Conservation (phyloP, 2,888 invertebrate genomes). For the Drosophila suboccidentalis region DNA sequence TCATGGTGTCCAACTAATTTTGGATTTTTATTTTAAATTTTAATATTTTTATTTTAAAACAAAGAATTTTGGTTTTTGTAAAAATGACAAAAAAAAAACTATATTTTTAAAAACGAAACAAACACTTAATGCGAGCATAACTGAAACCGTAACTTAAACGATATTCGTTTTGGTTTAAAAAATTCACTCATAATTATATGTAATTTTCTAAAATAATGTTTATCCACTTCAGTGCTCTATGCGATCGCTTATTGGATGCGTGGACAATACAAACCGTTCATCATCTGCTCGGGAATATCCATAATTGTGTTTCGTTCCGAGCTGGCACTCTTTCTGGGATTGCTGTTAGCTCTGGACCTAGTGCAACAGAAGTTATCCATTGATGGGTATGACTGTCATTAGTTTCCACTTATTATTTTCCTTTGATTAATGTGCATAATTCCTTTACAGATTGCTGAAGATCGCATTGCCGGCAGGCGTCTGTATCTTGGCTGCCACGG, state of each 20-base stretch:
- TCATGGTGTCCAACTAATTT: too few species aligned
- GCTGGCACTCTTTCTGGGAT: constrained; percentile 93
- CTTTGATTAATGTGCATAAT: background rate
- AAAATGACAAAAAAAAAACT: too few species aligned
- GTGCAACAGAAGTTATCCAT: constrained; percentile 89
- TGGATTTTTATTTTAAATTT: too few species aligned
- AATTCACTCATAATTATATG: background rate
- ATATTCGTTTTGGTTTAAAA: constrained; percentile 5
- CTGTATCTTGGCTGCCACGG: constrained; percentile 89
- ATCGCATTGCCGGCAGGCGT: constrained; percentile 91
- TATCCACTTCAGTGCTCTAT: constrained; percentile 90
- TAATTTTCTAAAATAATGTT: background rate
- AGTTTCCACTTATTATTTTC: background rate
- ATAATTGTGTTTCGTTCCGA: constrained; percentile 97
- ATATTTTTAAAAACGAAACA: too few species aligned
- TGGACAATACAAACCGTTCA: constrained; percentile 90
- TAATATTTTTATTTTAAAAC: too few species aligned
- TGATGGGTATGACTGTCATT: constrained; percentile 87
- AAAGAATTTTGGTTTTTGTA: too few species aligned
- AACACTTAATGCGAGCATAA: too few species aligned
- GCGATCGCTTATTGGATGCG: constrained; percentile 95
- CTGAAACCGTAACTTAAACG: too few species aligned
- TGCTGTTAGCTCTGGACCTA: constrained; percentile 93
- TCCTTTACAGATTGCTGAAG: constrained; percentile 88
- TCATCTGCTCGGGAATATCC: constrained; percentile 94